Evolutionary conservation across 2,888 invertebrate genomes (phyloP), one percentile per base, ranked within the genome.

Genomic region (Embidobia sp.): DNA sequence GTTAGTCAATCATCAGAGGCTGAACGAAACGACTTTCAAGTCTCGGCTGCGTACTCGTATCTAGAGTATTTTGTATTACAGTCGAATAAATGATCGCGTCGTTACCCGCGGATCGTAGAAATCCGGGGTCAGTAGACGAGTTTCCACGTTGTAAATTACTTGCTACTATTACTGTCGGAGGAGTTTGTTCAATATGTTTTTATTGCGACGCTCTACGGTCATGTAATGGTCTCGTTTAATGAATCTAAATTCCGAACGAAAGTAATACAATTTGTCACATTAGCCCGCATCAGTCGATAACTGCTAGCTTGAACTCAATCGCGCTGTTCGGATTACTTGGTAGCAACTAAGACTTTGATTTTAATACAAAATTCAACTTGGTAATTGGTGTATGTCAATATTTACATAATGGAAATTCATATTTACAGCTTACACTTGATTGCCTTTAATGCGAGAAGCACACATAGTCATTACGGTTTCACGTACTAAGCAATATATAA

Each of bases 61-160:
- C n/a, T n/a, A n/a, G n/a, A n/a, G n/a, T n/a, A n/a, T n/a, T n/a
- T n/a, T n/a, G n/a, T n/a, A n/a, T n/a, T 26, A 2, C 26, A 22
- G 6, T 22, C 42, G 22, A 4, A 22, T 11, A 2, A 18, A 40
- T 22, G 11, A 11, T 22, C 44, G 27, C 6, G 1, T 15, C 1
- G 7, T 5, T 18, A 18, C 22, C 3, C 13, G 6, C 19, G 1
- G 3, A 22, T 11, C 11, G 42, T 40, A 10, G n/a, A 40, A 40
- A 26, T 44, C 42, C 7, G 5, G 3, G 42, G 22, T 22, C 42
- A 5, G 18, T 44, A 22, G 42, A 48, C 18, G 29, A 29, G 29
- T 19, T 49, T 49, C n/a, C 31, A 49, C 48, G 18, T 10, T n/a
- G 29, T 8, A 13, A 55, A 55, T 40, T 55, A 55, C 40, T 55